These are phyloP conservation scores for Sorex fumeus DNA, from an alignment of 2,113 vertebrate genomes.

Conservation along the genomic window DNA sequence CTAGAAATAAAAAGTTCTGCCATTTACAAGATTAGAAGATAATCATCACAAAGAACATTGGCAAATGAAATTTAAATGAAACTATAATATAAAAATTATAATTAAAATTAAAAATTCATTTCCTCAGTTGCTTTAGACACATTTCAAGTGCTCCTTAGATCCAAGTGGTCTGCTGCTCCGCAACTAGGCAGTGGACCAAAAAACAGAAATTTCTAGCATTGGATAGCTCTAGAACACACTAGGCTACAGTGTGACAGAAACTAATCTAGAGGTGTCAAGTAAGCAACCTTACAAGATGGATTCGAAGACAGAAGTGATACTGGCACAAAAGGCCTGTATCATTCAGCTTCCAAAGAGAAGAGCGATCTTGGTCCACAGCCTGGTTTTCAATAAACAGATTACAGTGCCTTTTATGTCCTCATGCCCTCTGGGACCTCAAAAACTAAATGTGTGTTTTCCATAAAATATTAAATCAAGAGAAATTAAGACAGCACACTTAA, in stretches of 20 bases:
- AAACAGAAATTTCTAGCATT: neutral
- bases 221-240: too few species aligned
- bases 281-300: neutral
- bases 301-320: neutral
- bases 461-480: slow-evolving; percentile 83
- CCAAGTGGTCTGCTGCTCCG: neutral
- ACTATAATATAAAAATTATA: neutral
- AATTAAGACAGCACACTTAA: slow-evolving; percentile 87
- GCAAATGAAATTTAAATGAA: slow-evolving; percentile 35
- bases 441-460: slow-evolving; percentile 76
- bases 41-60: neutral
- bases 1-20: neutral
- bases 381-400: slow-evolving; percentile 21
- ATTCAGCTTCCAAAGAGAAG: neutral
- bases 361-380: neutral
- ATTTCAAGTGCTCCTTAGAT: neutral
- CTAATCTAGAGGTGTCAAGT: neutral
- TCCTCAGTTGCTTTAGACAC: neutral
- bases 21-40: neutral
- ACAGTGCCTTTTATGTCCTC: slow-evolving; percentile 57
- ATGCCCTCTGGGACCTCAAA: slow-evolving; percentile 79
- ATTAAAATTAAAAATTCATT: slow-evolving; percentile 33
- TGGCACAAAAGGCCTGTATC: neutral
- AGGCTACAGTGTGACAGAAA: neutral
- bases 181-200: neutral